These are phyloP conservation scores for Botia kubotai DNA, from an alignment of 2,797 vertebrate genomes.

Conservation along the genomic window DNA sequence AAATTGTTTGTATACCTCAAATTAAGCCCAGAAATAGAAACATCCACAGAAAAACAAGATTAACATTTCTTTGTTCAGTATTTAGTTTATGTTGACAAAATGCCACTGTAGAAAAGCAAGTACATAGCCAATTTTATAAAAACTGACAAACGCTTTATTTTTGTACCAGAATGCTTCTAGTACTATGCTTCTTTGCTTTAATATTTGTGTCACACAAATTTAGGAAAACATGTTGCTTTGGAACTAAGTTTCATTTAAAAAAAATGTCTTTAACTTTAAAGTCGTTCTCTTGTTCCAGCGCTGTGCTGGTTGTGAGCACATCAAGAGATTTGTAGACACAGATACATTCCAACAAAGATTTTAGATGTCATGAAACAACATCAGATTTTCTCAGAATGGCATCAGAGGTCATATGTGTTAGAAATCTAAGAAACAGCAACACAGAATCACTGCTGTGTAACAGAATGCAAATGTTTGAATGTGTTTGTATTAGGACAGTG, in stretches of 20 bases:
- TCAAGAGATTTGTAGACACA: not conserved
- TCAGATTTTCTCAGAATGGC: not conserved
- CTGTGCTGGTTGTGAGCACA: not conserved
- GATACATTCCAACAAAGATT: constrained; percentile 12
- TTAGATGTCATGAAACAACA: not conserved
- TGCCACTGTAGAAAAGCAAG: not conserved
- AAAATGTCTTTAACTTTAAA: not conserved
- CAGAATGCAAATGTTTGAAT: not conserved
- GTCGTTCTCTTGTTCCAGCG: not conserved
- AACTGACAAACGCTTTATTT: too few relatives aligned
- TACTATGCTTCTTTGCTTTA: too few relatives aligned
- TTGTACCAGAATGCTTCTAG: too few relatives aligned
- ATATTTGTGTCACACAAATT: not conserved
- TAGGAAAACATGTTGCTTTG: too few relatives aligned
- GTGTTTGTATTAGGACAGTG: too few relatives aligned
- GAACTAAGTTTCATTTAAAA: not conserved
- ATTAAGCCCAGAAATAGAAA: not conserved
- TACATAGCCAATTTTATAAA: too few relatives aligned
- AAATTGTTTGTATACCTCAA: not conserved
- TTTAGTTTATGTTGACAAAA: constrained; percentile 9
- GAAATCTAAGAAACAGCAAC: not conserved
- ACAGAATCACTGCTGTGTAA: not conserved
- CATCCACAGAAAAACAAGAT: not conserved
- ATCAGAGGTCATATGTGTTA: not conserved
- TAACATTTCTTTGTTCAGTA: not conserved